phyloP scores from a whole-genome alignment of 2,797 vertebrate species.

The Gymnothorax javanicus region DNA sequence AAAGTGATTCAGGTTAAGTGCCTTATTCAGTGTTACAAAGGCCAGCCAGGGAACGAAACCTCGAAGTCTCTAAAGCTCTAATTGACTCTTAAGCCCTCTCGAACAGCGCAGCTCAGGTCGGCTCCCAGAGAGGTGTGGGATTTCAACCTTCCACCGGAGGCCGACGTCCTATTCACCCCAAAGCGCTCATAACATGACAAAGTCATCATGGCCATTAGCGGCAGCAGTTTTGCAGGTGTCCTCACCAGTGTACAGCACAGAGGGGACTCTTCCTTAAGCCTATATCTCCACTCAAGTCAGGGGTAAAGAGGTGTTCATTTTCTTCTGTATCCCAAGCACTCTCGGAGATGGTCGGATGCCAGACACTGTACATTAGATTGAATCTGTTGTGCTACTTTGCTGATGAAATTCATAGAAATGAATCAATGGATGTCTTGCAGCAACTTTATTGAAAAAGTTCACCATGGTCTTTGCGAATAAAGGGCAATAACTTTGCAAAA shows the following conservation, averaged over 20 bases:
- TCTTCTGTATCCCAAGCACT: not conserved
- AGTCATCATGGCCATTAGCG: not conserved
- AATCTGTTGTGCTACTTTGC: not conserved
- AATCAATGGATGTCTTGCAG: not conserved
- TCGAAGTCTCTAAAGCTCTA: slow-evolving; percentile 10
- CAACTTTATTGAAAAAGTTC: not conserved
- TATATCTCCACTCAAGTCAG: not conserved
- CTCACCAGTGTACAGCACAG: no score
- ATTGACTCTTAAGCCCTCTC: slow-evolving; percentile 12
- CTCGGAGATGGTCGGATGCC: not conserved
- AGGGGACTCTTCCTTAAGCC: not conserved
- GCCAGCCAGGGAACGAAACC: not conserved
- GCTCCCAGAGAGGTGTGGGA: not conserved
- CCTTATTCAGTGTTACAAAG: not conserved
- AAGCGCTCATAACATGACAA: not conserved
- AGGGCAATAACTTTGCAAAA: not conserved
- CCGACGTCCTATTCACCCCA: not conserved
- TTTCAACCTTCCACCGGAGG: not conserved
- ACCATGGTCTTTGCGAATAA: not conserved
- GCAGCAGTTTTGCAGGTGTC: not conserved
- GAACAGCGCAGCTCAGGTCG: not conserved
- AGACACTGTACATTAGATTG: not conserved
- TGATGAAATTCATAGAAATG: not conserved
- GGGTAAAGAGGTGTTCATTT: not conserved
- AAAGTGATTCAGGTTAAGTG: slow-evolving; percentile 2